These are phyloP conservation scores for Cenopis cana DNA, from an alignment of 2,888 invertebrate genomes.

Conservation along the genomic window DNA sequence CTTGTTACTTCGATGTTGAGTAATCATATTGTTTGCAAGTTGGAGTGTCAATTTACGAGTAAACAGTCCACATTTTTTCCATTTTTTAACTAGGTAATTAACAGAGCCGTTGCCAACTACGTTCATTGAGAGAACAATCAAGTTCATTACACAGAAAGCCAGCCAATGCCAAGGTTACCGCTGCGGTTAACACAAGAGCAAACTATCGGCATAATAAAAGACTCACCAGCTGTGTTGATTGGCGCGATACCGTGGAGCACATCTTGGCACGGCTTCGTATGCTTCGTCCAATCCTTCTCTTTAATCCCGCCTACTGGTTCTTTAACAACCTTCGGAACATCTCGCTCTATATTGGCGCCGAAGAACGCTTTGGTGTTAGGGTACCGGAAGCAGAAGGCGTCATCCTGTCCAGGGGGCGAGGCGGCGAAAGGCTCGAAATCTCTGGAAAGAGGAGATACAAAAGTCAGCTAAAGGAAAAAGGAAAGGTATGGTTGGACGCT, in stretches of 20 bases:
- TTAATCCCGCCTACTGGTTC: conserved; percentile 60
- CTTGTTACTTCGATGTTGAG: conserved; percentile 14
- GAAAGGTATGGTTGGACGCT: background rate
- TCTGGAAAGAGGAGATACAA: conserved; percentile 61
- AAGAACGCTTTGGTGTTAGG: conserved; percentile 78
- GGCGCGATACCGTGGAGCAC: conserved; percentile 82
- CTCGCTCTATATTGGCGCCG: conserved; percentile 62
- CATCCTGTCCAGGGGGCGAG: conserved; percentile 91
- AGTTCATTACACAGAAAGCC: conserved; percentile 27
- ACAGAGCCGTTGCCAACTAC: background rate
- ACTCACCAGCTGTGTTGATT: conserved; percentile 73
- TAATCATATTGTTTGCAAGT: background rate
- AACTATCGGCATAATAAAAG: conserved; percentile 33
- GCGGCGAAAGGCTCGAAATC: conserved; percentile 79
- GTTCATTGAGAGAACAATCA: conserved; percentile 15
- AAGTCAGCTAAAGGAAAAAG: background rate
- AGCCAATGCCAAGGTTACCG: conserved; percentile 31
- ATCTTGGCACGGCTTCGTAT: conserved; percentile 88
- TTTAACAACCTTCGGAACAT: conserved; percentile 58
- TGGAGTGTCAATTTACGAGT: background rate
- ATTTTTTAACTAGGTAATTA: background rate
- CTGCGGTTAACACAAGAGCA: conserved; percentile 4
- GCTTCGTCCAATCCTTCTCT: conserved; percentile 86
- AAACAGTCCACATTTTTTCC: background rate
- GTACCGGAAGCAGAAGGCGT: conserved; percentile 89